Evolutionary conservation across 92 coral and sea anemone genomes (phyloP).

Genomic region (Palythoa grandiflora): DNA sequence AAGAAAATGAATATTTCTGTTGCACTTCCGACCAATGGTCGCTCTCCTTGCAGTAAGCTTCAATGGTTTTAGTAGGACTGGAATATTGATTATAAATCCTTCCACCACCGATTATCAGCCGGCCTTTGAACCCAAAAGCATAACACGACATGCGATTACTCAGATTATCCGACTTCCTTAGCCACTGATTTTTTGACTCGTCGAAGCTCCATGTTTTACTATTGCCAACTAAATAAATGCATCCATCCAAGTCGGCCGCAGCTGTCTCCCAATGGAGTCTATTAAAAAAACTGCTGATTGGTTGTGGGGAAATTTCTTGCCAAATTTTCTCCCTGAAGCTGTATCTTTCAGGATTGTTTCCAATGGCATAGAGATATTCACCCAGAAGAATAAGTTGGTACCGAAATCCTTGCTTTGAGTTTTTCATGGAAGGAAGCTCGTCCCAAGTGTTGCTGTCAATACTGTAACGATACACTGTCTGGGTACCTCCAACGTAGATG

Average conservation of each 20-base stretch:
- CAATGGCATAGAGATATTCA: too few species aligned
- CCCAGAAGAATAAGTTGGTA: not conserved
- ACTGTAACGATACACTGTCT: too few species aligned
- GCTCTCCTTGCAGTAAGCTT: slow-evolving; percentile 14
- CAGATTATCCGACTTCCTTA: not conserved
- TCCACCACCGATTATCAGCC: not conserved
- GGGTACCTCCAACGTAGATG: not conserved
- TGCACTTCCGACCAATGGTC: not conserved
- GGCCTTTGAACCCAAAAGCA: not conserved
- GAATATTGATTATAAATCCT: fast-evolving
- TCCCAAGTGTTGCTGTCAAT: not conserved
- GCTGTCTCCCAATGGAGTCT: too few species aligned
- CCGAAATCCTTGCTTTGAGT: not conserved
- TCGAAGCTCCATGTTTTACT: not conserved
- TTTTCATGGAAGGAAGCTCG: not conserved
- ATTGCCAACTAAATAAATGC: not conserved
- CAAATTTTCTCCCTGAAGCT: not conserved
- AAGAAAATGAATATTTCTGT: not conserved
- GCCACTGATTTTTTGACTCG: slow-evolving; percentile 6
- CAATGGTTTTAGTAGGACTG: not conserved
- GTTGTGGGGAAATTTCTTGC: not conserved
- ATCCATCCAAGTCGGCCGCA: not conserved
- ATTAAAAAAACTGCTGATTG: too few species aligned
- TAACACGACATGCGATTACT: not conserved
- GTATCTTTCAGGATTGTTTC: too few species aligned